Evolutionary conservation across 2,113 vertebrate genomes (phyloP).

Genomic region (Corapipo altera): DNA sequence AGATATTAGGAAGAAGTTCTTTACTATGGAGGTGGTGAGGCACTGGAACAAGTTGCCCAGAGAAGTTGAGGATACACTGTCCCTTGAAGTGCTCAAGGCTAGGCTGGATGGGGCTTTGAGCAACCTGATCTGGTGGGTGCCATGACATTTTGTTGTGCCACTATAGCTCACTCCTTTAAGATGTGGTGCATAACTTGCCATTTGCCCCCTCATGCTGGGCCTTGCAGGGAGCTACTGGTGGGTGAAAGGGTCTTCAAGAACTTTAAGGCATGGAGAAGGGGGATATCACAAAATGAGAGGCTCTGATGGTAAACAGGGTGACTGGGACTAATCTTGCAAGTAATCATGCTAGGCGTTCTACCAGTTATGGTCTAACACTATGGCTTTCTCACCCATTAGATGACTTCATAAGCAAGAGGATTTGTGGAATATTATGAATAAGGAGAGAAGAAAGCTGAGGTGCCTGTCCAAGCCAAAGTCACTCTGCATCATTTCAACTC

Average conservation of each 20-base stretch:
- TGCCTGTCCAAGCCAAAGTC: background rate
- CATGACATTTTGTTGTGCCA: background rate
- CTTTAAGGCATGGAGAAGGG: background rate
- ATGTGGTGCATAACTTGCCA: background rate
- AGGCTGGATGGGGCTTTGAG: background rate
- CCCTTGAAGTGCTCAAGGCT: background rate
- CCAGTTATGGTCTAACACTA: background rate
- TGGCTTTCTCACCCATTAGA: background rate
- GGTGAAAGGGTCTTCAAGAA: background rate
- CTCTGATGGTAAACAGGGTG: background rate
- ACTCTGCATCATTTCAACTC: background rate
- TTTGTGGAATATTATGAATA: background rate
- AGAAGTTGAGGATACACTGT: background rate
- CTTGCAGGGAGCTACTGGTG: background rate
- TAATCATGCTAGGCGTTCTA: background rate
- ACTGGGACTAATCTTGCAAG: background rate
- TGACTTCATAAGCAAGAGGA: background rate
- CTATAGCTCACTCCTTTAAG: background rate
- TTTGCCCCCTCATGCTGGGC: background rate
- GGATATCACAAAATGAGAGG: background rate
- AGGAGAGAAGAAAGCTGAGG: background rate
- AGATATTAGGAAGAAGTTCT: background rate
- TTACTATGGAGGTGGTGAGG: background rate
- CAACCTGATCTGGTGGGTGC: background rate
- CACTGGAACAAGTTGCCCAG: background rate